These are phyloP conservation scores for Ploceus nigricollis DNA, from an alignment of 2,113 vertebrate species.

Conservation along the genomic window DNA sequence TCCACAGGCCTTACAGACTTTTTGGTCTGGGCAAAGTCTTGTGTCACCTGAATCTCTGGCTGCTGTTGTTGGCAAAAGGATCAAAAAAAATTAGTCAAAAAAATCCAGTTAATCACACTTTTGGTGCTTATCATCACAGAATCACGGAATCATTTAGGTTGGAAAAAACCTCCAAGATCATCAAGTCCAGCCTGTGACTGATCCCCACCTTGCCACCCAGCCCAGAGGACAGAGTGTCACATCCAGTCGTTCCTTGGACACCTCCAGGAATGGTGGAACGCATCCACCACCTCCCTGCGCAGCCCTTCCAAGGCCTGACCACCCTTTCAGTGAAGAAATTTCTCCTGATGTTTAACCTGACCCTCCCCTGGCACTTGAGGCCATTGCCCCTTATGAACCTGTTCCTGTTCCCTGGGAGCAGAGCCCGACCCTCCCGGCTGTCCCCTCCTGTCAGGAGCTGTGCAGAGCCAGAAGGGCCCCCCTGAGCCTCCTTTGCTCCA, in stretches of 20 bases:
- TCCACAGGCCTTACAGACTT: conserved; percentile 57
- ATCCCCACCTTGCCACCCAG: background rate
- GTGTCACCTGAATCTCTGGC: conserved; percentile 73
- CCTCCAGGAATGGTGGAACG: background rate
- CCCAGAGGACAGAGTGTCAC: background rate
- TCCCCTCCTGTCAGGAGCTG: background rate
- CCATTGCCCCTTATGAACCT: accelerated
- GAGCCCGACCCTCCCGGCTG: accelerated
- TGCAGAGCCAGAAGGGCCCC: background rate
- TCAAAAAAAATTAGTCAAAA: background rate
- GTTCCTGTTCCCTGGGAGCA: background rate
- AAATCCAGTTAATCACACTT: background rate
- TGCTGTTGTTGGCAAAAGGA: conserved; percentile 74
- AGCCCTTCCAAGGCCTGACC: background rate
- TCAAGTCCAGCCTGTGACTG: background rate
- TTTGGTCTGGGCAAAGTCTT: conserved; percentile 66
- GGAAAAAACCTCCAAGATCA: background rate
- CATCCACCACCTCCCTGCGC: background rate
- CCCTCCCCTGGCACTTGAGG: accelerated
- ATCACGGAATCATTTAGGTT: background rate
- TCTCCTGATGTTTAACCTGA: background rate
- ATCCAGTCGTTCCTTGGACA: accelerated
- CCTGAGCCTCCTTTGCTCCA: background rate
- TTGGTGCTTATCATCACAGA: background rate
- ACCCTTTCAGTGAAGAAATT: background rate